A percentile compares a stretch with the other conserved stretches of the same genome.
These are phyloP conservation scores for Larimichthys polyactis DNA, from an alignment of 2,113 vertebrate genomes.

Conservation along the genomic window DNA sequence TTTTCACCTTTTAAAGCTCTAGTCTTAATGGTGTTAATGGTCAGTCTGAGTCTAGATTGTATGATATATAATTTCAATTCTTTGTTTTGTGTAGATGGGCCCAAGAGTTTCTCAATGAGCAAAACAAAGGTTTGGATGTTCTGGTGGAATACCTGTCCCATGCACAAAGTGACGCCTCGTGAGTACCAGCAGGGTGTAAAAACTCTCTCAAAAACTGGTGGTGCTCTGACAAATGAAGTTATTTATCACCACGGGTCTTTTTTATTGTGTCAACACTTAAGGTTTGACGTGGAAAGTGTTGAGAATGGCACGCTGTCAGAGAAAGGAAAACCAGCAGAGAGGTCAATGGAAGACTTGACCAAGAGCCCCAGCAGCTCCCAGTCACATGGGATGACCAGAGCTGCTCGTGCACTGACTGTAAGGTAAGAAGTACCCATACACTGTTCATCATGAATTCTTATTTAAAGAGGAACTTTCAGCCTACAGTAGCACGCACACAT, in stretches of 20 bases:
- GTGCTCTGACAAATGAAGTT: rapidly evolving
- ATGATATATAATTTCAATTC: not conserved
- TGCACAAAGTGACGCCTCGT: slow-evolving; percentile 91
- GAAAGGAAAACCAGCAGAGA: slow-evolving; percentile 84
- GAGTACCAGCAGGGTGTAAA: slow-evolving; percentile 65
- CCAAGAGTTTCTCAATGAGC: slow-evolving; percentile 93
- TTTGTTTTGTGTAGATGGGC: slow-evolving; percentile 84
- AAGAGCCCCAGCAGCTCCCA: slow-evolving; percentile 79
- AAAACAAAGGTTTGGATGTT: slow-evolving; percentile 94
- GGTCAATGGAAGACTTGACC: slow-evolving; percentile 93
- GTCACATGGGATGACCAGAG: slow-evolving; percentile 83
- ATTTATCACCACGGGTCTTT: not conserved
- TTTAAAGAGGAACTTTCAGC: slow-evolving; percentile 17
- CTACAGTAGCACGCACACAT: not conserved
- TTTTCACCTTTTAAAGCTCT: not conserved
- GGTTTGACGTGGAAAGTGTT: slow-evolving; percentile 88
- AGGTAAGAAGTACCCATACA: slow-evolving; percentile 77
- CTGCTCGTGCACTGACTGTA: slow-evolving; percentile 88
- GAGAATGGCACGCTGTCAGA: slow-evolving; percentile 87
- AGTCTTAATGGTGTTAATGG: not conserved
- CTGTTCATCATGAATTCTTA: not conserved
- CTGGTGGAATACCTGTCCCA: slow-evolving; percentile 94
- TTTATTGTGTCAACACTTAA: slow-evolving; percentile 56
- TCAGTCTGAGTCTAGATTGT: not conserved
- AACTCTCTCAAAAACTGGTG: not conserved